Evolutionary conservation across 2,888 invertebrate species (phyloP).

Genomic region (Anticlea derivata): DNA sequence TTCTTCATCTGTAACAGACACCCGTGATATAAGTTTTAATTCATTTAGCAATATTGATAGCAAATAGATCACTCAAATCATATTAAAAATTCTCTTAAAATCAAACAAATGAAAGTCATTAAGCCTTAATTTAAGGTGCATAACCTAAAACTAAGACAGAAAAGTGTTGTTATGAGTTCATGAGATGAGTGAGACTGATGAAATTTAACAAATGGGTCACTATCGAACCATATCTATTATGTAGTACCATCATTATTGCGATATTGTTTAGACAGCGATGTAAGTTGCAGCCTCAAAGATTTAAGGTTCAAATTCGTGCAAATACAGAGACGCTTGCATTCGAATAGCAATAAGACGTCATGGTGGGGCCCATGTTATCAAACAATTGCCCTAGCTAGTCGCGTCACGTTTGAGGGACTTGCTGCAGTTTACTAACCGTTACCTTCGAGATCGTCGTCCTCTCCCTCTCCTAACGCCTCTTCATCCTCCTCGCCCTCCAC

Average conservation of each 20-base stretch:
- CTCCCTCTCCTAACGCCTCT: conserved; percentile 85
- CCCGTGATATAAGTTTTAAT: conserved; percentile 19
- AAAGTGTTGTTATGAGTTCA: no score
- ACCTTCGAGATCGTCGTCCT: conserved; percentile 87
- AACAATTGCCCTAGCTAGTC: conserved; percentile 12
- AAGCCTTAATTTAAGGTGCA: background rate
- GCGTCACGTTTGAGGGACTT: conserved; percentile 4
- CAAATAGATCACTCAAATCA: background rate
- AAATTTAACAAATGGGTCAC: no score
- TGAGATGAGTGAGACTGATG: no score
- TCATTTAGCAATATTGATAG: background rate
- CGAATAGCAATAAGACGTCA: background rate
- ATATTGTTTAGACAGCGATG: no score
- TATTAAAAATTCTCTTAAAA: conserved; percentile 1
- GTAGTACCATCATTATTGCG: no score
- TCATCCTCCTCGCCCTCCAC: conserved; percentile 86
- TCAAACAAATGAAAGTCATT: background rate
- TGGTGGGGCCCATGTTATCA: no score
- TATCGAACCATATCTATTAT: no score
- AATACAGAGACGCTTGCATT: no score
- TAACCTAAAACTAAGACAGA: background rate
- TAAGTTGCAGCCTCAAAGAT: no score
- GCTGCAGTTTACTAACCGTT: conserved; percentile 29
- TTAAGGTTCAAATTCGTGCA: no score
- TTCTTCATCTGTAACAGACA: conserved; percentile 76